Evolutionary conservation across 2,888 invertebrate species (phyloP).

Genomic region (Thysanoteuthis rhombus): DNA sequence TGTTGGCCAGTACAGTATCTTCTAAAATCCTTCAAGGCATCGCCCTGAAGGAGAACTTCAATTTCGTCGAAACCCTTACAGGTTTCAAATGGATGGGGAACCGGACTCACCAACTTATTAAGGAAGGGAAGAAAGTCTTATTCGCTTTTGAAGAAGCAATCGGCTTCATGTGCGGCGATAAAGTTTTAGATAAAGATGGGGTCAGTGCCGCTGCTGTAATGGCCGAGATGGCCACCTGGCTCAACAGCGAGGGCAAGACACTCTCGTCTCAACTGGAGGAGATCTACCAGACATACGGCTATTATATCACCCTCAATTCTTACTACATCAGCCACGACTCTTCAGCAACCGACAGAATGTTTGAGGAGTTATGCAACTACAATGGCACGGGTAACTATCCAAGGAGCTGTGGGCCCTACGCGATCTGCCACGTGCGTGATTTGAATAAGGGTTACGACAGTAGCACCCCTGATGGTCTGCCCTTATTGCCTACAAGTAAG

Average conservation of each 20-base stretch:
- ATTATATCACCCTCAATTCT: slow-evolving; percentile 86
- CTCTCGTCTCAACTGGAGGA: slow-evolving; percentile 74
- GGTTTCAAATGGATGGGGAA: slow-evolving; percentile 99
- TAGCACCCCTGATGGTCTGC: slow-evolving; percentile 76
- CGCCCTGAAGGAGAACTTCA: slow-evolving; percentile 80
- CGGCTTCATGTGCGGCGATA: slow-evolving; percentile 91
- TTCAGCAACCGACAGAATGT: slow-evolving; percentile 78
- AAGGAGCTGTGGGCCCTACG: slow-evolving; percentile 66
- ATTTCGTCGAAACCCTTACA: slow-evolving; percentile 88
- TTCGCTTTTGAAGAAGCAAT: slow-evolving; percentile 99
- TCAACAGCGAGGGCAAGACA: slow-evolving; percentile 71
- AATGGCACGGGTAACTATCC: slow-evolving; percentile 69
- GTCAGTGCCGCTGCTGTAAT: slow-evolving; percentile 86
- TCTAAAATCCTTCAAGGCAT: slow-evolving; percentile 91
- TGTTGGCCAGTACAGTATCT: slow-evolving; percentile 94
- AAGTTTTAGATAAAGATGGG: slow-evolving; percentile 95
- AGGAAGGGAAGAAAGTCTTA: slow-evolving; percentile 80
- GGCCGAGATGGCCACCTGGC: slow-evolving; percentile 79
- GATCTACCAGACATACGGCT: slow-evolving; percentile 84
- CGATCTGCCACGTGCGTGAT: slow-evolving; percentile 81
- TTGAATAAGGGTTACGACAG: slow-evolving; percentile 88
- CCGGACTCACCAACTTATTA: slow-evolving; percentile 77
- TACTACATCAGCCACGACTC: slow-evolving; percentile 89
- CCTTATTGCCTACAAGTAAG: slow-evolving; percentile 71
- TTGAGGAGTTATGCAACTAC: slow-evolving; percentile 83